Evolutionary conservation across 2,113 vertebrate species (phyloP), one percentile per base, ranked within the genome.

Genomic region (Neodontobutis hainanensis): DNA sequence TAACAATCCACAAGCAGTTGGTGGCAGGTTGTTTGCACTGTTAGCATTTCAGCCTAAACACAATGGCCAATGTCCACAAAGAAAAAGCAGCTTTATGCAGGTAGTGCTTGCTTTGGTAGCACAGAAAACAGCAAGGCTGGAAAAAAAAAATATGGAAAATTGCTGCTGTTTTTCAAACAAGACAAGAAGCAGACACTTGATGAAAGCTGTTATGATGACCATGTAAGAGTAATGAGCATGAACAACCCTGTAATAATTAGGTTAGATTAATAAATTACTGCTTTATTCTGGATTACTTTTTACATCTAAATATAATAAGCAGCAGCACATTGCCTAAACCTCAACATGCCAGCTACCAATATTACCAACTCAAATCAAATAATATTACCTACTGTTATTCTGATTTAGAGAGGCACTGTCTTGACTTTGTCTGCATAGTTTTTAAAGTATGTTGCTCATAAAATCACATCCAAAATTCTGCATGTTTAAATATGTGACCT

Each of bases 391-490:
- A 60, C 44, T 60, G 15, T 40, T 53, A 77, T 75, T 36, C 36
- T 48, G 66, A 78, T 40, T 32, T 12, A n/a, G 8, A 69, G 65
- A 83, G 70, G 75, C 82, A 76, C 74, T 57, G 68, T 42, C 67
- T 69, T 61, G 69, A 83, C 44, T 34, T 58, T 14, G 65, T 77
- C 86, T 87, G 88, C 88, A 90, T 87, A 84, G 83, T 71, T 83
- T 50, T 57, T 62, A 66, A 83, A 85, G 62, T 83, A 78, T 68
- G 61, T 80, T 56, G 70, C 49, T 48, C 48, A 50, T 68, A 64
- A 46, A 62, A 56, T 72, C 34, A 36, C 38, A 32, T 43, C 47
- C 49, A 16, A 44, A 61, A 61, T 50, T 80, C 42, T 8, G 42
- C n/a, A 32, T 34, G n/a, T 55, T 55, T 8, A 12, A 2, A 55